phyloP scores from a whole-genome alignment of 2,797 vertebrate genomes.

The Mastacembelus armatus region DNA sequence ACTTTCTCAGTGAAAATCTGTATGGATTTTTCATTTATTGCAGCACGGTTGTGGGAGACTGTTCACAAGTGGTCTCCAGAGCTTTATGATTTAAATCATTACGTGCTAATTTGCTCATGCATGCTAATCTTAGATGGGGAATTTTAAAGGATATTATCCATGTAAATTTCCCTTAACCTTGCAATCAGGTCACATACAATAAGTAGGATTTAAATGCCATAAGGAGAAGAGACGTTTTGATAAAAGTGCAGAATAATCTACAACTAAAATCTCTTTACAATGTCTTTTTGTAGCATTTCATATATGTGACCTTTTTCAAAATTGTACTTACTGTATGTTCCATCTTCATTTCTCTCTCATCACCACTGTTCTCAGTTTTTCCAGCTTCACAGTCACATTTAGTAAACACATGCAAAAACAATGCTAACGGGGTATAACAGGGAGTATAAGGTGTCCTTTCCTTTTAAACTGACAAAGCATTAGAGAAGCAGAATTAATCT shows the following conservation, averaged over 20 bases:
- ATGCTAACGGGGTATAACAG: constrained; percentile 17
- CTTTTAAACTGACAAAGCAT: constrained; percentile 27
- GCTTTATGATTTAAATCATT: too few species aligned
- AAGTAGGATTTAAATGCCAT: background rate
- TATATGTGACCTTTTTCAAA: too few species aligned
- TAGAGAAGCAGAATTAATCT: constrained; percentile 31
- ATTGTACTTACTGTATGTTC: background rate
- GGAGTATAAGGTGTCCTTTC: constrained; percentile 11
- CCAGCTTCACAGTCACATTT: background rate
- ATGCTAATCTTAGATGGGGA: too few species aligned
- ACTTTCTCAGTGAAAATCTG: constrained; percentile 20
- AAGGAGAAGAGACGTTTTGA: background rate
- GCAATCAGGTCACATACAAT: background rate
- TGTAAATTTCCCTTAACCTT: background rate
- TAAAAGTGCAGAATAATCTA: background rate
- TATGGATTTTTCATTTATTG: constrained; percentile 1
- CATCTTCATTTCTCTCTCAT: background rate
- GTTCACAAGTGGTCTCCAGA: constrained; percentile 26
- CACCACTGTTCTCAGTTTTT: constrained; percentile 2
- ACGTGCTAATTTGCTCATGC: too few species aligned
- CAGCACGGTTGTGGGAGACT: constrained; percentile 16
- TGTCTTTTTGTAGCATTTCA: constrained; percentile 1
- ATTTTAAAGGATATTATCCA: background rate
- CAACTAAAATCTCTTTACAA: background rate
- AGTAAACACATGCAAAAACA: constrained; percentile 12